Percentiles rank a stretch among this genome's conserved stretches.
These are phyloP conservation scores for Ginglymostoma cirratum DNA, from an alignment of 2,113 vertebrate species.

Conservation along the genomic window DNA sequence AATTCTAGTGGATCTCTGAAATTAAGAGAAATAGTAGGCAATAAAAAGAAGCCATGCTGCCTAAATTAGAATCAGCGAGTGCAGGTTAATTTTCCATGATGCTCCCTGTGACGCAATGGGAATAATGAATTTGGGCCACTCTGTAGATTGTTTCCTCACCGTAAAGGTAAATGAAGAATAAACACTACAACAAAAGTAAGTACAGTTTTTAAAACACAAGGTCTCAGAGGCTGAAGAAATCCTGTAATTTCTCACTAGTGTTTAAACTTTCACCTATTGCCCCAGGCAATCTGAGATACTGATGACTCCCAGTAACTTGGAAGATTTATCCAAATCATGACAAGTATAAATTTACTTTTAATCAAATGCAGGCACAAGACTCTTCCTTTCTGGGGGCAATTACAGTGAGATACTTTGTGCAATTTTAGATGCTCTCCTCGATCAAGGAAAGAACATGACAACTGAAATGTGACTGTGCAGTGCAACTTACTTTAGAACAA, in stretches of 20 bases:
- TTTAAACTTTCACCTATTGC: neutral
- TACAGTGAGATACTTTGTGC: neutral
- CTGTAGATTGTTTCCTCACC: neutral
- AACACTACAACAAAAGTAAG: neutral
- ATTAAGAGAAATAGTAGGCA: neutral
- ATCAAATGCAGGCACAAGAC: neutral
- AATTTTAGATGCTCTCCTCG: neutral
- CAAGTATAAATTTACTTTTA: neutral
- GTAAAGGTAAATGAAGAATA: neutral
- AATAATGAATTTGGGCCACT: neutral
- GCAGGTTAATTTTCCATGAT: neutral
- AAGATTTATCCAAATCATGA: neutral
- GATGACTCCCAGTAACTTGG: neutral
- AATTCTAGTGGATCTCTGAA: neutral
- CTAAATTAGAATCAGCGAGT: neutral
- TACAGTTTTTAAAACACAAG: neutral
- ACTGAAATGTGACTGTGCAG: neutral
- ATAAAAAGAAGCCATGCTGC: neutral
- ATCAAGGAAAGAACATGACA: neutral
- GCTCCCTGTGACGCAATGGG: neutral
- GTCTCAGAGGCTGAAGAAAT: neutral
- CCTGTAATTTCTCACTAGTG: neutral
- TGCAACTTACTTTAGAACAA: neutral
- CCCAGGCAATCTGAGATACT: neutral
- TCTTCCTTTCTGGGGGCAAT: neutral